Base-by-base conservation (phyloP, 2,888 invertebrate genomes). In the Microdon myrmicae region DNA sequence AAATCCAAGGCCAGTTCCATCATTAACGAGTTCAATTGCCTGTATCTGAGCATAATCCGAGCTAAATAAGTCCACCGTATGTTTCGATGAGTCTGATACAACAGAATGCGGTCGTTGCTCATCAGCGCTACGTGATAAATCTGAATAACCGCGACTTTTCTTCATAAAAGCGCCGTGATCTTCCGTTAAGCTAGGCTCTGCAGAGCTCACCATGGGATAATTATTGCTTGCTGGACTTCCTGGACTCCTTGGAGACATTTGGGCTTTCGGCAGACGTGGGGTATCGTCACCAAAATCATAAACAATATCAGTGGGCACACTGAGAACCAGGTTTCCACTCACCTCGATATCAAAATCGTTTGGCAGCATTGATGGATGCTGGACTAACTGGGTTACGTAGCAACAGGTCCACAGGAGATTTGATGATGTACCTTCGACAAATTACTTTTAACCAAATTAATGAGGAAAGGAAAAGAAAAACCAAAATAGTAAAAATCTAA, bases 41-140 rank as follows among this genome's bases (percentile, higher is more conserved):
- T 99, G 97, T 71, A 97, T 92, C 82, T 96, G 95, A 12, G 94
- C 94, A 91, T 94, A 96, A 81, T 96, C 96, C 55, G 94, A 92
- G 32, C 83, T 86, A 56, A 93, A 85, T 75, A 90, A 83, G 82
- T 88, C 89, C 73, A 87, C 86, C 68, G 85, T 84, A 68, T 85
- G 84, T 79, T 87, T 87, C 56, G 87, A 86, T 67, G 84, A 59
- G 6, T 66, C 66, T 1, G 66, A 66, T 69, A 87, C 83, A 58
- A 86, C 86, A 53, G 88, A 87, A 67, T 88, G 87, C 4, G 83
- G 84, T 12, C 84, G 78, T 44, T 82, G 81, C 22, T 83, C 82
- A 47, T 82, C 82, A n/a, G 76, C 74, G 7, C 67, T 68, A 13
- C 69, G 56, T 1, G 67, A 55, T 2, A 71, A 45, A 48, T 70